Evolutionary conservation across 2,797 vertebrate genomes (phyloP).

Genomic region (Tragopan temminckii): DNA sequence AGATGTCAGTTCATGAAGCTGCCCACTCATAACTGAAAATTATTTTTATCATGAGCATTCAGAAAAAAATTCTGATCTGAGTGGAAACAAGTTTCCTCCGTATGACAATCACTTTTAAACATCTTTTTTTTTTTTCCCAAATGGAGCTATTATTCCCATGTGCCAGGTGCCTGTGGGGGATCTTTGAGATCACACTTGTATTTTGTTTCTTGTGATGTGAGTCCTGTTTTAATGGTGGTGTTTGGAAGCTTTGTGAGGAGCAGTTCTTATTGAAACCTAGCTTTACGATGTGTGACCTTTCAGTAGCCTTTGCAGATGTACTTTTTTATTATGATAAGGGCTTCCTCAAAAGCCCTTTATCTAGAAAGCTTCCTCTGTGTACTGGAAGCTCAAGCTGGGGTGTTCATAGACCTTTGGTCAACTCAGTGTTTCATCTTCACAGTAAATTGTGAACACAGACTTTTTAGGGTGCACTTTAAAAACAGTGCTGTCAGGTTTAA

Average conservation of each 20-base stretch:
- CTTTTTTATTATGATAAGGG: background rate
- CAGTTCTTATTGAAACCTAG: background rate
- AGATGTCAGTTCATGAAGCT: background rate
- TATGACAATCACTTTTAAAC: background rate
- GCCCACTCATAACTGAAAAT: background rate
- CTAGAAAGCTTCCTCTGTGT: constrained; percentile 1
- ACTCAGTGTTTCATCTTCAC: background rate
- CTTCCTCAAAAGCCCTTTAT: constrained; percentile 6
- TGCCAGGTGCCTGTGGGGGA: background rate
- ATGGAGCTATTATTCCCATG: background rate
- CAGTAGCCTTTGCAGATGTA: background rate
- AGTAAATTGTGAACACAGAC: background rate
- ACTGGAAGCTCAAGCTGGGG: background rate
- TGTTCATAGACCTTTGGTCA: background rate
- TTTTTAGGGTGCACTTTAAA: background rate
- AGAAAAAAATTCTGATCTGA: background rate
- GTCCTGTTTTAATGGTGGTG: background rate
- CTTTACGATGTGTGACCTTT: background rate
- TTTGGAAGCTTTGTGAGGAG: background rate
- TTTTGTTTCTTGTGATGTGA: background rate
- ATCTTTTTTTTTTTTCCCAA: background rate
- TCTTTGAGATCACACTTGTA: background rate
- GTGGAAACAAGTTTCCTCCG: background rate
- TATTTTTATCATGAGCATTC: background rate
- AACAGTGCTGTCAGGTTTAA: background rate